phyloP scores from a whole-genome alignment of 1,140 invertebrate genomes.

The Zaprionus vittiger region DNA sequence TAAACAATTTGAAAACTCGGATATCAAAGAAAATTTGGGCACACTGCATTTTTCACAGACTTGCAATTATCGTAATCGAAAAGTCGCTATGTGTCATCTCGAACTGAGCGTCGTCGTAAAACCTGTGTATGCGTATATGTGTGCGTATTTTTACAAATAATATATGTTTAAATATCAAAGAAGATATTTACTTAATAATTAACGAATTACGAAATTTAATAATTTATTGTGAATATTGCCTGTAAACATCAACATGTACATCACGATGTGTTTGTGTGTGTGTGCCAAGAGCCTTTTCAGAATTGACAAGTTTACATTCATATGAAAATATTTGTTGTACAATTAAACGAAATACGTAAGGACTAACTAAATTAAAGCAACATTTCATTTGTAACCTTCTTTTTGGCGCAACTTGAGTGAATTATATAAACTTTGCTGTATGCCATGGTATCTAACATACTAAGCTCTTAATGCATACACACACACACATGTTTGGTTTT shows the following conservation, averaged over 20 bases:
- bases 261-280: background rate
- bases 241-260: background rate
- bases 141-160: constrained; percentile 16
- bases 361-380: background rate
- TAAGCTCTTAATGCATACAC: constrained; percentile 10
- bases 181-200: background rate
- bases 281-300: background rate
- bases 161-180: background rate
- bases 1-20: background rate
- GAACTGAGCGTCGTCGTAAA: constrained; percentile 33
- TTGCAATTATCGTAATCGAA: constrained; percentile 16
- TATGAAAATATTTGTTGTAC: background rate
- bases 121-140: constrained; percentile 36
- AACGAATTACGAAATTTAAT: background rate
- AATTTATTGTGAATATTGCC: background rate
- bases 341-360: background rate
- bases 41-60: background rate
- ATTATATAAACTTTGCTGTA: constrained; percentile 37
- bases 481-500: constrained; percentile 8
- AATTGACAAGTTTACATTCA: background rate
- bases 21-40: background rate
- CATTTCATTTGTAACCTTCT: background rate
- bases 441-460: constrained; percentile 10
- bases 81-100: constrained; percentile 22
- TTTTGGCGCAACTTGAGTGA: background rate